phyloP scores from a whole-genome alignment of 2,888 invertebrate genomes.

The Charanyca ferruginea region DNA sequence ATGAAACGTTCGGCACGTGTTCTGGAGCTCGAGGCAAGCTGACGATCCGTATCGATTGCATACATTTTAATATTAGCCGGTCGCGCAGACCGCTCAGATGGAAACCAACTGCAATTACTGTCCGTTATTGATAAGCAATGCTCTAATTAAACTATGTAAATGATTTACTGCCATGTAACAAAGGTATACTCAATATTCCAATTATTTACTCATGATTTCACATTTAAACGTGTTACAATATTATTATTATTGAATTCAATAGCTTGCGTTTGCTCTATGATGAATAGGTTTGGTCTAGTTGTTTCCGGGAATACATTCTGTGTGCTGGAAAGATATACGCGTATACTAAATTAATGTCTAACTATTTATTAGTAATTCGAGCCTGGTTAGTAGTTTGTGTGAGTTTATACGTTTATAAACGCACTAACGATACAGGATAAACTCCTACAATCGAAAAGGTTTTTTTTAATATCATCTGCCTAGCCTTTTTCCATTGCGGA shows the following conservation, averaged over 20 bases:
- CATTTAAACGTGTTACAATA: background rate
- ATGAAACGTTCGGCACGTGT: slow-evolving; percentile 72
- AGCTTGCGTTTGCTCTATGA: slow-evolving; percentile 8
- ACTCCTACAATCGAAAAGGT: no score
- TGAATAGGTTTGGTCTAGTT: background rate
- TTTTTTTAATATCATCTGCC: no score
- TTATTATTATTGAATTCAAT: slow-evolving; percentile 30
- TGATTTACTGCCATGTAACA: slow-evolving; percentile 63
- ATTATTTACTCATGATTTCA: slow-evolving; percentile 26
- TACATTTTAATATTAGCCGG: slow-evolving; percentile 81
- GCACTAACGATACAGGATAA: no score
- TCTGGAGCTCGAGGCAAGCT: slow-evolving; percentile 75
- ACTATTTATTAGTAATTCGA: no score
- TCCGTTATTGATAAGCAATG: slow-evolving; percentile 78
- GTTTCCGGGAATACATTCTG: background rate
- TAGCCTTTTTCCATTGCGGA: no score
- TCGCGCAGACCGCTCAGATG: slow-evolving; percentile 45
- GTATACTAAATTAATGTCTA: no score
- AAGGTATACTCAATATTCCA: slow-evolving; percentile 36
- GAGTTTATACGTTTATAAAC: no score
- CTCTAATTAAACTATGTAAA: slow-evolving; percentile 73
- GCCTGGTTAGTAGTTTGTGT: no score
- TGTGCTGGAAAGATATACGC: no score
- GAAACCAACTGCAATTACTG: slow-evolving; percentile 75
- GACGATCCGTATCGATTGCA: slow-evolving; percentile 79